Base-by-base conservation (phyloP, 2,888 invertebrate genomes). In the Acrobasis consociella region DNA sequence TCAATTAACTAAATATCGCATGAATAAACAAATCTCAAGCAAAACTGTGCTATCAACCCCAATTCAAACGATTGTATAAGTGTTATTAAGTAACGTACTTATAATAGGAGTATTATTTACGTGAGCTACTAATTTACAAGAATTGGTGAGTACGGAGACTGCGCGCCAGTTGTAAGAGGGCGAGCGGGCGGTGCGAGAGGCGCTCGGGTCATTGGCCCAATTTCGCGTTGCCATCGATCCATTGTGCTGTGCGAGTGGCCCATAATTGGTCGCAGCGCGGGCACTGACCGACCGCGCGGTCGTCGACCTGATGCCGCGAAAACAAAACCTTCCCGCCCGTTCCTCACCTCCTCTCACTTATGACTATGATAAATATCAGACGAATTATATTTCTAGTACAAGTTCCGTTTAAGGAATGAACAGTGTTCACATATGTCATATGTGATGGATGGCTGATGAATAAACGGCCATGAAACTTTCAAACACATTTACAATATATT, bases 161-260 rank as follows among this genome's bases (percentile, higher is more conserved):
- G 72, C 67, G 68, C 69, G 65, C 65, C 60, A 51, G 62, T 71
- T 71, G 67, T 69, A 65, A 59, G 69, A 67, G 69, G 62, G 67
- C 64, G 69, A 66, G 70, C 66, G 67, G 71, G 69, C 70, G 72
- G 71, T 58, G 74, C 71, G 76, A 75, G 77, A 72, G 75, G 69
- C 77, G 79, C 75, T 77, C 74, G 80, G 80, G 77, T 85, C 85
- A 83, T 83, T 89, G 91, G 83, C 92, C 91, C 86, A 90, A 91
- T 91, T 92, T 88, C 77, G 86, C 82, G 83, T 81, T 85, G 89
- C 91, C 91, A 92, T 92, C 92, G 92, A 92, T 92, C 92, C 91
- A 92, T 92, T 92, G 92, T 92, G 86, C 83, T 89, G 90, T 90
- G 85, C 91, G 91, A 92, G 91, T 92, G 91, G 91, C 91, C 91